A percentile compares a stretch with the other conserved stretches of the same genome.
Evolutionary conservation across 1,140 invertebrate species (phyloP).

Genomic region (Hyles euphorbiae): DNA sequence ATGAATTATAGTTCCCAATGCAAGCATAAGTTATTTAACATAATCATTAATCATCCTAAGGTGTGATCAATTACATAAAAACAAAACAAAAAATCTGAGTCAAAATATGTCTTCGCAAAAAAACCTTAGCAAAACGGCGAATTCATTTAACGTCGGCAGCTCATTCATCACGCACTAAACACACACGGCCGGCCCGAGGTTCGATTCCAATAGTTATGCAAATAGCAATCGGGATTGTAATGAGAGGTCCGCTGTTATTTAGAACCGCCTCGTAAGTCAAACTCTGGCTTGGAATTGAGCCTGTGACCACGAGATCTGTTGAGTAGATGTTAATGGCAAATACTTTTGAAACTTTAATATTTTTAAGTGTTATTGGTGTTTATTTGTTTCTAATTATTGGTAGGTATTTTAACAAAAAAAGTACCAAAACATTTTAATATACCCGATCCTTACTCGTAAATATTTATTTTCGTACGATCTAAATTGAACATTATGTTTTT

Average conservation of each 20-base stretch:
- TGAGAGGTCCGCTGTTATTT: conserved; percentile 71
- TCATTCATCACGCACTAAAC: conserved; percentile 62
- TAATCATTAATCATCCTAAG: no score
- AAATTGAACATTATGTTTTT: no score
- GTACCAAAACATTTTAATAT: no score
- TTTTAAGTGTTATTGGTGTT: not conserved
- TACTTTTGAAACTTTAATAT: not conserved
- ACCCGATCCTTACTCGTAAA: no score
- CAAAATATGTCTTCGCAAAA: no score
- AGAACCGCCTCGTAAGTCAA: conserved; percentile 69
- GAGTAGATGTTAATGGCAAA: conserved; percentile 26
- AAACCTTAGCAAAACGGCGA: conserved; percentile 27
- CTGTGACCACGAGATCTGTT: conserved; percentile 20
- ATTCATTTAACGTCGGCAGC: conserved; percentile 51
- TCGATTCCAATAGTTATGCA: conserved; percentile 74
- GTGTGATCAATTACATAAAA: no score
- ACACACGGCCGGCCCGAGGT: conserved; percentile 48
- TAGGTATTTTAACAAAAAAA: no score
- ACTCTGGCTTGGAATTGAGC: conserved; percentile 52
- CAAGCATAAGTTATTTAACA: no score
- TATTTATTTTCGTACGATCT: no score
- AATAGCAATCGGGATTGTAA: conserved; percentile 65
- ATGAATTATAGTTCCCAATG: no score
- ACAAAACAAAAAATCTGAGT: no score
- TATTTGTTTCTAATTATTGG: no score